These are phyloP conservation scores for Gerris lacustris DNA, from an alignment of 2,888 invertebrate genomes.

Conservation along the genomic window DNA sequence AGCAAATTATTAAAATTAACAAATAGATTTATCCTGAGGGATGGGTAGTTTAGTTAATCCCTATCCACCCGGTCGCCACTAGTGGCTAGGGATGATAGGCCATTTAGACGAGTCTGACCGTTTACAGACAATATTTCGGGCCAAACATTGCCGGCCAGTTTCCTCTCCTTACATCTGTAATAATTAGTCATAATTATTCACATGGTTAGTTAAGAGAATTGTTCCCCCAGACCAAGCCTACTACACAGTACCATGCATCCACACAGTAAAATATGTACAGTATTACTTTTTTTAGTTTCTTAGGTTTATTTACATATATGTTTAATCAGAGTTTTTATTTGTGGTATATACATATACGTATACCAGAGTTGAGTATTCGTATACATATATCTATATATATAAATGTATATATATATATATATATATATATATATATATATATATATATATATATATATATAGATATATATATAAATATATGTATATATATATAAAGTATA, in stretches of 20 bases:
- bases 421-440: too few relatives aligned
- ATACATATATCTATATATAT: too few relatives aligned
- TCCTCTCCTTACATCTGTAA: constrained; percentile 30
- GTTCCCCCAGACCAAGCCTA: constrained; percentile 26
- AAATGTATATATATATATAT: too few relatives aligned
- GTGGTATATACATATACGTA: constrained; percentile 4
- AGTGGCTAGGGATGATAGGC: constrained; percentile 9
- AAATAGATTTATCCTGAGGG: constrained; percentile 26
- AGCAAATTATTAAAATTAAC: constrained; percentile 26
- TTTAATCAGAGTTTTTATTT: not conserved
- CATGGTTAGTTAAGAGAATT: constrained; percentile 29
- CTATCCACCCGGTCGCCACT: constrained; percentile 19
- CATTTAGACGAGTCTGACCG: not conserved
- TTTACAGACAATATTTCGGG: not conserved
- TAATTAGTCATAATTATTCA: constrained; percentile 26
- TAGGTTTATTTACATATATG: constrained; percentile 6
- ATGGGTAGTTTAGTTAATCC: constrained; percentile 27
- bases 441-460: too few relatives aligned
- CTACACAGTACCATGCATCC: constrained; percentile 28
- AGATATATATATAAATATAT: too few relatives aligned
- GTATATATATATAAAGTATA: not conserved
- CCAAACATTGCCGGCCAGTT: constrained; percentile 12
- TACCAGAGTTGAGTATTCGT: not conserved
- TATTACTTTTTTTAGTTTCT: constrained; percentile 8
- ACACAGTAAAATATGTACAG: constrained; percentile 23